Conservation (phyloP, 2,888 invertebrate species). For the Apodemia zela region DNA sequence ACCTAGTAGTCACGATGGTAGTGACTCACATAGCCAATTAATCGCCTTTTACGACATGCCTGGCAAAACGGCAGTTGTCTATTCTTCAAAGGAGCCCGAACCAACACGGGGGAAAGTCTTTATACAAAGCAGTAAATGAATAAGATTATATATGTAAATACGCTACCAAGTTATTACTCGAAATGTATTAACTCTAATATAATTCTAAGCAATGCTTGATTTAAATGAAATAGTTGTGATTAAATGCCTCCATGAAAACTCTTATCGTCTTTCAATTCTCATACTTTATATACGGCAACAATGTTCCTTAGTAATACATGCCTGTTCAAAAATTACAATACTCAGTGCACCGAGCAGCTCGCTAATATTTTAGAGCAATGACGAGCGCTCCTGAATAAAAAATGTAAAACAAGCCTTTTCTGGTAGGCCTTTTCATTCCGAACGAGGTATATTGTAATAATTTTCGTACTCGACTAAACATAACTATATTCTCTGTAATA, state of each 20-base stretch:
- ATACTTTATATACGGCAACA: neutral
- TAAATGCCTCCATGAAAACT: neutral
- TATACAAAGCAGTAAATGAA: no score
- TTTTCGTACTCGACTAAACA: constrained; percentile 14
- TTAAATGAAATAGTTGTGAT: no score
- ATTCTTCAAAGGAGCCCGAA: no score
- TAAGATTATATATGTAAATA: no score
- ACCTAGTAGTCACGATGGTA: no score
- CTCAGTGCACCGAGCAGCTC: constrained; percentile 10
- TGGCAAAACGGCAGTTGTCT: no score
- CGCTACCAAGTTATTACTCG: no score
- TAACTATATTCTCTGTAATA: neutral
- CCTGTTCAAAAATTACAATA: constrained; percentile 11
- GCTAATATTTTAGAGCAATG: constrained; percentile 15
- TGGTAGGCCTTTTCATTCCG: constrained; percentile 11
- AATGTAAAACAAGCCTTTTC: constrained; percentile 16
- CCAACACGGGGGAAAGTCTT: no score
- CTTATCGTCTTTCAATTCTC: neutral
- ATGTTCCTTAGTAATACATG: constrained; percentile 8
- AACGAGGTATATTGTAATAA: constrained; percentile 11
- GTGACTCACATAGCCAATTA: no score
- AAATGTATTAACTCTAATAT: no score
- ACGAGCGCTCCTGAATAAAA: constrained; percentile 14
- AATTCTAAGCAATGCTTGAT: no score
- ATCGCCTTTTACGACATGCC: no score